Conservation (phyloP, 2,113 vertebrate genomes). For the Rostratula benghalensis region DNA sequence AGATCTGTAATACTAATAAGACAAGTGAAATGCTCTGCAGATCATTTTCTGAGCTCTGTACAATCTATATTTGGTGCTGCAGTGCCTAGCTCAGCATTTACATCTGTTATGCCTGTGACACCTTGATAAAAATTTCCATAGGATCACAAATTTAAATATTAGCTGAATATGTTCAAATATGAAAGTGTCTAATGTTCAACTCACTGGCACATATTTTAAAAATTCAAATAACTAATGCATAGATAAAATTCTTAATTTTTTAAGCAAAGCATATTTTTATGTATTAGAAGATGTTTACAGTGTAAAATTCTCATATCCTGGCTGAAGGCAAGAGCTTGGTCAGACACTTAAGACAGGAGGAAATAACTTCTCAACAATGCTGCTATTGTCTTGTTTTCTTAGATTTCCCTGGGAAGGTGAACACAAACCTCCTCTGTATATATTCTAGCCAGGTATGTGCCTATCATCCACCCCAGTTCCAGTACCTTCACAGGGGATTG, state of each 20-base stretch:
- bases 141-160: background rate
- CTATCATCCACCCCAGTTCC: background rate
- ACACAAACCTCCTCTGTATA: background rate
- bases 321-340: background rate
- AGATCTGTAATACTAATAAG: background rate
- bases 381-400: fast-evolving
- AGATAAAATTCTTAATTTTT: background rate
- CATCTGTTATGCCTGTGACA: background rate
- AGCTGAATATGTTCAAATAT: background rate
- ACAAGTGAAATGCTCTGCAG: background rate
- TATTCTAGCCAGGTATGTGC: background rate
- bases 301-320: background rate
- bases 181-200: background rate
- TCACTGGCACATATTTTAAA: background rate
- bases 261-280: background rate
- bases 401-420: background rate
- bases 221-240: background rate
- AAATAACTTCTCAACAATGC: background rate
- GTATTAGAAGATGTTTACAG: background rate
- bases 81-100: background rate
- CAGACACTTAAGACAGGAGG: background rate
- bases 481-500: background rate
- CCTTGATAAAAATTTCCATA: background rate
- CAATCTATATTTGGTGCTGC: background rate
- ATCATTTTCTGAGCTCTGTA: background rate